phyloP scores from a whole-genome alignment of 2,113 vertebrate genomes.

The Colossoma macropomum region DNA sequence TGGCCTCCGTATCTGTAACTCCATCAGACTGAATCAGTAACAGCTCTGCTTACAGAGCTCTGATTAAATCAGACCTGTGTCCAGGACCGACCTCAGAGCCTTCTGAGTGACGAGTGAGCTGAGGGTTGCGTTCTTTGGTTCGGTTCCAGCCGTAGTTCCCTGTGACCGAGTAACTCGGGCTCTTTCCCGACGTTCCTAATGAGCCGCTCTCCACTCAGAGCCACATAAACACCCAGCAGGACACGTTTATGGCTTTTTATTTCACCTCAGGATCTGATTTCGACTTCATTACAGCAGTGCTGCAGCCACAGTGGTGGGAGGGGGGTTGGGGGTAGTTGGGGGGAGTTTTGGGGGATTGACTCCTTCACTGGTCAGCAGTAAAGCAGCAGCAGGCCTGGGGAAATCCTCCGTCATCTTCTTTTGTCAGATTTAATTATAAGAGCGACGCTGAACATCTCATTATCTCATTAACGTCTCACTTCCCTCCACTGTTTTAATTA shows the following conservation, averaged over 20 bases:
- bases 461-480: constrained; percentile 47
- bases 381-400: constrained; percentile 17
- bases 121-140: background rate
- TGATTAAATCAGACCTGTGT: background rate
- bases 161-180: background rate
- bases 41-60: background rate
- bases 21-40: too few relatives aligned
- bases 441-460: constrained; percentile 44
- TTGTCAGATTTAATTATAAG: constrained; percentile 42
- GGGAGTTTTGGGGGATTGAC: too few relatives aligned
- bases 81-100: too few relatives aligned
- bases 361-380: too few relatives aligned
- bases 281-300: background rate
- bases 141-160: background rate
- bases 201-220: background rate
- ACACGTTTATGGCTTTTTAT: background rate
- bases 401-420: background rate
- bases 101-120: background rate
- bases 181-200: background rate
- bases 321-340: background rate
- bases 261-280: constrained; percentile 1
- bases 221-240: background rate
- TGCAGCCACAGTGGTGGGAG: background rate
- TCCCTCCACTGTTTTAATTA: constrained; percentile 56
- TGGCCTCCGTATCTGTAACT: too few relatives aligned